These are phyloP conservation scores for Eristalinus aeneus DNA, from an alignment of 2,888 invertebrate genomes.

Conservation along the genomic window DNA sequence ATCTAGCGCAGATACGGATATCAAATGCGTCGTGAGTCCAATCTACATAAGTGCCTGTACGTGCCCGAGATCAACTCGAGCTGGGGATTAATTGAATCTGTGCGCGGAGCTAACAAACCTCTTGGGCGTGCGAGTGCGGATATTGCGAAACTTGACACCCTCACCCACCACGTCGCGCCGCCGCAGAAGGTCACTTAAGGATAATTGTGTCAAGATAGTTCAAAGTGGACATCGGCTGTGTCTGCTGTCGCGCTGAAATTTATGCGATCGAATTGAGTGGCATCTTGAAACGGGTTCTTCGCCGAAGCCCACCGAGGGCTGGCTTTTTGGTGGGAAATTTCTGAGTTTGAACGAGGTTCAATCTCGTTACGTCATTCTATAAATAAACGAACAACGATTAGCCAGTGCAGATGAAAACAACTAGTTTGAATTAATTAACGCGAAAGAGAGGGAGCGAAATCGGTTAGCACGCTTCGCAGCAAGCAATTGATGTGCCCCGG, in stretches of 20 bases:
- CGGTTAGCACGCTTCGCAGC: background rate
- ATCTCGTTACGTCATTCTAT: background rate
- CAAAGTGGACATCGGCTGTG: background rate
- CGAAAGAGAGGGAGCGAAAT: background rate
- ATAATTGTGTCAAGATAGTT: conserved; percentile 14
- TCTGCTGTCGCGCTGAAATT: background rate
- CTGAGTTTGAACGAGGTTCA: background rate
- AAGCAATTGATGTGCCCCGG: background rate
- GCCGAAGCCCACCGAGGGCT: background rate
- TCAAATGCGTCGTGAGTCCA: conserved; percentile 11
- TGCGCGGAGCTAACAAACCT: background rate
- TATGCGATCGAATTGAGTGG: conserved; percentile 1
- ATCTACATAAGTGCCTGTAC: background rate
- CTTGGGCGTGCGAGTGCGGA: conserved; percentile 16
- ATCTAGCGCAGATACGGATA: conserved; percentile 15
- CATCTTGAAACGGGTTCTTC: background rate
- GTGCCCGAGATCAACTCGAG: background rate
- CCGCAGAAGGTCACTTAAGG: conserved; percentile 5
- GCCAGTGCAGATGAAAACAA: conserved; percentile 1
- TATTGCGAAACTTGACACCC: conserved; percentile 19
- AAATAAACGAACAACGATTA: background rate
- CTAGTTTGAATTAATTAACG: conserved; percentile 43
- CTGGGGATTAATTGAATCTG: conserved; percentile 23
- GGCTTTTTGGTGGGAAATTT: background rate
- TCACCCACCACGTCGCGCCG: background rate